A percentile compares a stretch with the other conserved stretches of the same genome.
phyloP scores from a whole-genome alignment of 2,888 invertebrate species.

The Abrostola tripartita region DNA sequence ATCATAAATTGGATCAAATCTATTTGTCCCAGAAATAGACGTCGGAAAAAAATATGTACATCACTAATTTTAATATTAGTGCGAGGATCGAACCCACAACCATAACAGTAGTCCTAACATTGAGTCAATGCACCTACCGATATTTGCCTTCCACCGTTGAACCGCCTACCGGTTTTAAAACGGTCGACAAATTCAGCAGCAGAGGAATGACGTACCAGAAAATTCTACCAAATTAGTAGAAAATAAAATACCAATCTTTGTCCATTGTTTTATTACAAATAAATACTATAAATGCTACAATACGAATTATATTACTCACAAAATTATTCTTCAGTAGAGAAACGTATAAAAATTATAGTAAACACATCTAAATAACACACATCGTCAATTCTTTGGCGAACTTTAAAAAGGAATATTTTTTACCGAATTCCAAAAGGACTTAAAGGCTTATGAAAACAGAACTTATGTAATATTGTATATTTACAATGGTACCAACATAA shows the following conservation, averaged over 20 bases:
- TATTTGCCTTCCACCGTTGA: too few species aligned
- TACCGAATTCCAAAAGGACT: constrained; percentile 32
- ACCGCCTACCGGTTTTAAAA: too few species aligned
- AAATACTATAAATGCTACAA: constrained; percentile 75
- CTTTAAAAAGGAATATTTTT: constrained; percentile 41
- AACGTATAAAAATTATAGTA: constrained; percentile 62
- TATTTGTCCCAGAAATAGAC: too few species aligned
- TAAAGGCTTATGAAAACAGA: constrained; percentile 41
- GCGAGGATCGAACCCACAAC: too few species aligned
- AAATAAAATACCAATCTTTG: constrained; percentile 43
- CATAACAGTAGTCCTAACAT: too few species aligned
- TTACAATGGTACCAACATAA: constrained; percentile 58
- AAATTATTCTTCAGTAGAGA: constrained; percentile 60
- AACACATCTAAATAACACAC: constrained; percentile 56
- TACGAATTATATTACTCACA: constrained; percentile 71
- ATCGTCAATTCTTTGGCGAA: constrained; percentile 60
- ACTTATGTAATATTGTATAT: constrained; percentile 55
- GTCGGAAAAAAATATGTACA: too few species aligned
- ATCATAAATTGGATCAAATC: too few species aligned
- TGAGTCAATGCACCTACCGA: too few species aligned
- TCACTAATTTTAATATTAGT: too few species aligned
- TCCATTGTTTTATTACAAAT: constrained; percentile 77
- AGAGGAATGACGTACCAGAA: background rate
- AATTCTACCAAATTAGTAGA: background rate
- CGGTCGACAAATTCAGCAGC: too few species aligned